phyloP scores from a whole-genome alignment of 2,888 invertebrate species.

The Dugesia japonica region DNA sequence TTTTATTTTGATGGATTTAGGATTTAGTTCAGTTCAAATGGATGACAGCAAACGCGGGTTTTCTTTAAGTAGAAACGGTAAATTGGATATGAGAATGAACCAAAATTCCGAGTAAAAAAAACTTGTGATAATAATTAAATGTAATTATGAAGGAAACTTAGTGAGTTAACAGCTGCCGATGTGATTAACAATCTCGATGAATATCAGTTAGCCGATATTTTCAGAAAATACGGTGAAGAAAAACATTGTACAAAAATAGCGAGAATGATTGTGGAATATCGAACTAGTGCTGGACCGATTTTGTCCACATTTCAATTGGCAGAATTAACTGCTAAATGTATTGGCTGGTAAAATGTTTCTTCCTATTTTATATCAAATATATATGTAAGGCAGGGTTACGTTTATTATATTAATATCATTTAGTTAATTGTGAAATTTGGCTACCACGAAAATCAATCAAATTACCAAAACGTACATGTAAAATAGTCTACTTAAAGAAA shows the following conservation, averaged over 20 bases:
- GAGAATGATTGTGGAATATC: slow-evolving; percentile 66
- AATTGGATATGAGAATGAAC: slow-evolving; percentile 90
- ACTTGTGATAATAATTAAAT: background rate
- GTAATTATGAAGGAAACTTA: no score
- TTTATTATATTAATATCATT: no score
- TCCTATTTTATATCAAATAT: background rate
- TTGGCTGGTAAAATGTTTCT: slow-evolving; percentile 8
- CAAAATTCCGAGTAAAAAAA: slow-evolving; percentile 47
- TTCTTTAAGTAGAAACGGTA: slow-evolving; percentile 63
- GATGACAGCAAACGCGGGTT: slow-evolving; percentile 68
- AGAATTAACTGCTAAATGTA: slow-evolving; percentile 53
- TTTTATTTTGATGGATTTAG: slow-evolving; percentile 75
- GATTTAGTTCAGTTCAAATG: slow-evolving; percentile 86
- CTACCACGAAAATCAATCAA: no score
- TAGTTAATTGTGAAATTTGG: no score
- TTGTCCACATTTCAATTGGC: slow-evolving; percentile 68
- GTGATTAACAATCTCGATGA: slow-evolving; percentile 66
- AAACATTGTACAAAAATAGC: slow-evolving; percentile 68
- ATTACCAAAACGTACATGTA: no score
- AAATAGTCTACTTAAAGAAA: background rate
- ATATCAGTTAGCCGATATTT: slow-evolving; percentile 61
- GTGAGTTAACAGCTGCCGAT: slow-evolving; percentile 62
- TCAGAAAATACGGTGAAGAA: slow-evolving; percentile 82
- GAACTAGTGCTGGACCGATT: slow-evolving; percentile 61
- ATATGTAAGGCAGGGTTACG: no score